Base-by-base conservation (phyloP, 2,888 invertebrate genomes). In the Cheilosia grossa region DNA sequence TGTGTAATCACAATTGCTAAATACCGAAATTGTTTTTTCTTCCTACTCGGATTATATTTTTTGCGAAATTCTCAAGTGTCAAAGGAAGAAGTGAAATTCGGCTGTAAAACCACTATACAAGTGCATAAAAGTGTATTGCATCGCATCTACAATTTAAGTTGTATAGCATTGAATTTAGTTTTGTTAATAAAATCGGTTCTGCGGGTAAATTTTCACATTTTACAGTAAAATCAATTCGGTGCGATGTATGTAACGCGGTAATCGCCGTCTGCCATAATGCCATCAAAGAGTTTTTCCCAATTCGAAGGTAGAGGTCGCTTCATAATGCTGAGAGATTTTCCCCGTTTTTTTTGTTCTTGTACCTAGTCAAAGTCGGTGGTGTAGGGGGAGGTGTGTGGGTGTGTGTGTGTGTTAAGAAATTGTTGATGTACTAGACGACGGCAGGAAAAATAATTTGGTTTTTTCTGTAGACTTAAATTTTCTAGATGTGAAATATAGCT, bases 221-320 rank as follows among this genome's bases (percentile, higher is more conserved):
- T 81, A 82, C 82, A 88, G 88, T 87, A 89, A 89, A 89, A 89
- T 89, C 89, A 89, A 89, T 89, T 89, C 87, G 88, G 86, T 86
- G 87, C 88, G 88, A 88, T 89, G 89, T 88, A 88, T 89, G 88
- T 88, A 88, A 89, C 88, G 88, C 89, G 88, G 88, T 88, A 88
- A 88, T 86, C 85, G 87, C 87, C 88, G 89, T 88, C 89, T 88
- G 88, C 88, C 88, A 88, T 88, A 82, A 88, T 87, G 87, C 87
- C 87, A 87, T 86, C 77, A 66, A 87, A 72, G 70, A 72, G 81
- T 85, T 61, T 85, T 85, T 72, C 73, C 82, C 66, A 78, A 53
- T 78, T 78, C 82, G 61, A 82, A 86, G 86, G 86, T 86, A 86
- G 86, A 86, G 86, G 86, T 82, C 86, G 86, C 86, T 78, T 86